phyloP scores from a whole-genome alignment of 2,797 vertebrate species.

The Antennarius maculatus region DNA sequence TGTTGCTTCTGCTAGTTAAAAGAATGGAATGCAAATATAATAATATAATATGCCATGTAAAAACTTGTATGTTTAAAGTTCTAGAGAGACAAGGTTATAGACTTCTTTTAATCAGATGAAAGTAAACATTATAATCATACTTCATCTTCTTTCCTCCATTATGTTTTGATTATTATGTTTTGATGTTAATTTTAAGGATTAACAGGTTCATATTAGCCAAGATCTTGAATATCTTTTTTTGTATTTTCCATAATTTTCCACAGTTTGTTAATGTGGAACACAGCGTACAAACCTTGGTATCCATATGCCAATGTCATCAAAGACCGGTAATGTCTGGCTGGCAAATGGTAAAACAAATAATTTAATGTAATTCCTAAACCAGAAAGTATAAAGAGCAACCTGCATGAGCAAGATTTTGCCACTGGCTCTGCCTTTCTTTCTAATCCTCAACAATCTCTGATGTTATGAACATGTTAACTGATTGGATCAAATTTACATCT shows the following conservation, averaged over 20 bases:
- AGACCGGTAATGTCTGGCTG: too few relatives aligned
- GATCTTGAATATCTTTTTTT: conserved; percentile 1
- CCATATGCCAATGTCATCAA: background rate
- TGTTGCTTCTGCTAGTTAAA: background rate
- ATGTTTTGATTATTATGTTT: too few relatives aligned
- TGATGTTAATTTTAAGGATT: too few relatives aligned
- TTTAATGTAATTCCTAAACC: too few relatives aligned
- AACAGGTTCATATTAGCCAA: background rate
- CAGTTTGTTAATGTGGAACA: background rate
- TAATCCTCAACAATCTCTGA: background rate
- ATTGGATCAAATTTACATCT: conserved; percentile 5
- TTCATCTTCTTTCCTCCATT: too few relatives aligned
- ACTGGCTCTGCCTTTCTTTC: background rate
- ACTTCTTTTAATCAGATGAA: too few relatives aligned
- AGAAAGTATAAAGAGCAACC: background rate
- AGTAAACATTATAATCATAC: too few relatives aligned
- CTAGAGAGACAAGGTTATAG: background rate
- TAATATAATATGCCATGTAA: background rate
- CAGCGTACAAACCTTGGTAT: background rate
- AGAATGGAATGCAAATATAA: background rate
- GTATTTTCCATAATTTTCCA: background rate
- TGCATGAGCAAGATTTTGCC: too few relatives aligned
- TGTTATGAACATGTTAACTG: background rate
- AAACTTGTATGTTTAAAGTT: background rate
- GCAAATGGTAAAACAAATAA: background rate